A percentile compares a stretch with the other conserved stretches of the same genome.
Conservation (phyloP, 30 jellyfish, hydroid and myxozoan genomes). For the Chrysaora quinquecirrha region DNA sequence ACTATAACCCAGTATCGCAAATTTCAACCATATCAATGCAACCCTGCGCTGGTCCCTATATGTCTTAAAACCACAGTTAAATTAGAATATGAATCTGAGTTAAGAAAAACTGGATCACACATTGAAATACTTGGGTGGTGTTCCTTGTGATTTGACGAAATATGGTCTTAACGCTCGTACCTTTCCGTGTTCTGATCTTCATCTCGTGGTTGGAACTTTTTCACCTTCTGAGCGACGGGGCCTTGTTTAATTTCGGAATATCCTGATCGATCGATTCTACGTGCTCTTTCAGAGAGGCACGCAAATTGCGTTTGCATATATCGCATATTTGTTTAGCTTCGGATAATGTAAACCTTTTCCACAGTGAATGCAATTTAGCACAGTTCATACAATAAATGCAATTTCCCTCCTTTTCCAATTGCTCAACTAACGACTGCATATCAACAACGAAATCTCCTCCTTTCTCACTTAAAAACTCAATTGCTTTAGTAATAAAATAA, state of each 20-base stretch:
- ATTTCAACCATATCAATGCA: too few relatives aligned
- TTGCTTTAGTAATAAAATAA: not conserved
- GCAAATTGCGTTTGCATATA: not conserved
- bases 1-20: too few relatives aligned
- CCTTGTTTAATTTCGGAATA: not conserved
- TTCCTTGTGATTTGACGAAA: not conserved
- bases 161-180: conserved; percentile 18
- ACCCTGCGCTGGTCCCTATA: too few relatives aligned
- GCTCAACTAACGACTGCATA: not conserved
- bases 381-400: conserved; percentile 14
- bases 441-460: not conserved
- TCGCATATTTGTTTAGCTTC: conserved; percentile 1
- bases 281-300: conserved; percentile 6
- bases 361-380: not conserved
- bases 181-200: not conserved
- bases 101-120: not conserved
- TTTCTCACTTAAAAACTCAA: not conserved
- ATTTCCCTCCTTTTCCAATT: not conserved
- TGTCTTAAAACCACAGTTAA: not conserved
- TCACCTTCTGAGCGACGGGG: not conserved
- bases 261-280: not conserved
- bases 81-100: not conserved
- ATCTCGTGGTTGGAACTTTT: not conserved
- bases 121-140: not conserved
- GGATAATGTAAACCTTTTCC: too few relatives aligned